Evolutionary conservation across 1,140 invertebrate genomes (phyloP).

Genomic region (Leptopilina clavipes): DNA sequence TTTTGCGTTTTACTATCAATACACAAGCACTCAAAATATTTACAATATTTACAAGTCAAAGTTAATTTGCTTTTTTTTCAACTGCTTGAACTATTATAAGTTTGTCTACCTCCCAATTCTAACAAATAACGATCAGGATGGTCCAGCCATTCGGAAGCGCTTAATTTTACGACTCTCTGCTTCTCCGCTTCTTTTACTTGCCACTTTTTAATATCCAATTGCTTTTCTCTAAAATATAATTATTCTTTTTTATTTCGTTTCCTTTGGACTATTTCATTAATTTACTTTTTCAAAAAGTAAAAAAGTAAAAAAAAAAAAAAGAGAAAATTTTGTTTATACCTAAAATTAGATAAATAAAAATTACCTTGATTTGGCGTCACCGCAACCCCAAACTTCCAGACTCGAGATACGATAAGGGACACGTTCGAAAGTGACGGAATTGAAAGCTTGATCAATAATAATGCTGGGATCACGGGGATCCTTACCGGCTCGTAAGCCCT

Average conservation of each 20-base stretch:
- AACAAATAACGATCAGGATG: constrained; percentile 92
- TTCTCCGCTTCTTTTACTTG: constrained; percentile 90
- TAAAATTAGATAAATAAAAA: background rate
- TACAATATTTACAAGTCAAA: constrained; percentile 51
- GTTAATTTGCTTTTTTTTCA: constrained; percentile 45
- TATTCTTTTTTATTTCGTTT: constrained; percentile 4
- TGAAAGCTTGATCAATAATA: constrained; percentile 75
- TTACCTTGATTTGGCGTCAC: constrained; percentile 79
- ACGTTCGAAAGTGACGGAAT: constrained; percentile 67
- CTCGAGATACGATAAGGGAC: constrained; percentile 76
- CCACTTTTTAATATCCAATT: constrained; percentile 93
- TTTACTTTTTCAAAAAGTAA: no score
- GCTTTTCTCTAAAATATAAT: constrained; percentile 79
- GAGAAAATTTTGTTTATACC: background rate
- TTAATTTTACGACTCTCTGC: constrained; percentile 86
- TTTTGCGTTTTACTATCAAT: background rate
- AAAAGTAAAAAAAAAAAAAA: no score
- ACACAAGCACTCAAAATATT: constrained; percentile 36
- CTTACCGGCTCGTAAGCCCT: constrained; percentile 86
- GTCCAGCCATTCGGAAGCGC: constrained; percentile 90
- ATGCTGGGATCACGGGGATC: constrained; percentile 86
- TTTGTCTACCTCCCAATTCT: constrained; percentile 87
- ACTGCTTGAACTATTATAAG: constrained; percentile 76
- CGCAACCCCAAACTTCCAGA: constrained; percentile 89
- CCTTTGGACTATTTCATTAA: background rate